These are phyloP conservation scores for Miltochrista miniata DNA, from an alignment of 2,888 invertebrate species.

Conservation along the genomic window DNA sequence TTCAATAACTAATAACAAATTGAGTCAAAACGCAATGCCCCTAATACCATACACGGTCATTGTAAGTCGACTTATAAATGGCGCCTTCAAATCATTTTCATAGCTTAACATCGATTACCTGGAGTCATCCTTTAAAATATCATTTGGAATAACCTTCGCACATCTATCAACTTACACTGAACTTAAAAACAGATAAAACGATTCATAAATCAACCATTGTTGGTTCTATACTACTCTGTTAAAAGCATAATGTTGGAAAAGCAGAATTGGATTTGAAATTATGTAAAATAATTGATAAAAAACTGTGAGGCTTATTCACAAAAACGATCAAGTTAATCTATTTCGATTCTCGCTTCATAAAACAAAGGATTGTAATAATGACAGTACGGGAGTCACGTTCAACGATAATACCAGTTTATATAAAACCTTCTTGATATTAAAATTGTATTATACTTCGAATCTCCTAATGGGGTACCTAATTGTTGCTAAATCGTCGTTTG, in stretches of 20 bases:
- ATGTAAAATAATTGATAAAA: not conserved
- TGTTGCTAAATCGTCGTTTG: conserved; percentile 71
- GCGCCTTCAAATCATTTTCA: conserved; percentile 29
- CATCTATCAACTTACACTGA: not conserved
- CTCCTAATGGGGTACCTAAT: conserved; percentile 58
- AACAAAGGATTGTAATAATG: conserved; percentile 65
- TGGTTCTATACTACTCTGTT: not conserved
- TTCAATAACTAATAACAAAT: not conserved
- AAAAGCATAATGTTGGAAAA: not conserved
- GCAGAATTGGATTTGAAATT: conserved; percentile 6
- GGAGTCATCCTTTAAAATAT: conserved; percentile 48
- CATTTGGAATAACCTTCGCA: conserved; percentile 40
- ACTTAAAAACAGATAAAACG: not conserved
- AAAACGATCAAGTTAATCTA: conserved; percentile 35
- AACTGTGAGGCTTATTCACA: conserved; percentile 14
- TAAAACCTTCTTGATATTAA: conserved; percentile 63
- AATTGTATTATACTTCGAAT: conserved; percentile 62
- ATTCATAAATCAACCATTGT: conserved; percentile 2
- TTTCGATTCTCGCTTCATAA: conserved; percentile 35
- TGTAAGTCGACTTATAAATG: conserved; percentile 23
- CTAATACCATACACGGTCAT: conserved; percentile 18
- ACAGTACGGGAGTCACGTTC: conserved; percentile 75
- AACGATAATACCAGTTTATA: conserved; percentile 61
- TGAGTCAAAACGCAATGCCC: not conserved
- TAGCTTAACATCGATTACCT: conserved; percentile 31